phyloP scores from a whole-genome alignment of 2,797 vertebrate species.

The Sebastes cheni region DNA sequence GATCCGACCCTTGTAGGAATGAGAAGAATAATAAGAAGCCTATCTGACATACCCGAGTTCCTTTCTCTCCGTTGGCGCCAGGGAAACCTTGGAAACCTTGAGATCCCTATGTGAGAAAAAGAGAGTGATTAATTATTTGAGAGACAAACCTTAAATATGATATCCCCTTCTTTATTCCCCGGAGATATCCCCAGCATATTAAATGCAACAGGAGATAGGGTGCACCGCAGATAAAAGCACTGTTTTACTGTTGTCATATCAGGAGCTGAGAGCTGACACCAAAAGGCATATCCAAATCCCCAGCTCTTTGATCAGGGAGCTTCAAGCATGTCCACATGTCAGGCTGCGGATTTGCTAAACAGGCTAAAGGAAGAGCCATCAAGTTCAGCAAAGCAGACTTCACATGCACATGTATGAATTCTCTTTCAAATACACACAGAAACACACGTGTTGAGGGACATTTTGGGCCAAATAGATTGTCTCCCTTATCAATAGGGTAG shows the following conservation, averaged over 20 bases:
- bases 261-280: constrained; percentile 57
- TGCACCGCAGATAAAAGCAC: constrained; percentile 28
- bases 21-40: constrained; percentile 45
- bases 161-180: constrained; percentile 30
- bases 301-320: constrained; percentile 76
- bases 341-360: constrained; percentile 31
- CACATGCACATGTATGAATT: constrained; percentile 10
- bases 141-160: constrained; percentile 39
- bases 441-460: neutral
- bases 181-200: constrained; percentile 22
- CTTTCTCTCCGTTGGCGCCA: constrained; percentile 98
- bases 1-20: constrained; percentile 37
- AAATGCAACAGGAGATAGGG: constrained; percentile 36
- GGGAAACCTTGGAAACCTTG: constrained; percentile 97
- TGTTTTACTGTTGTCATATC: constrained; percentile 51
- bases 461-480: constrained; percentile 7
- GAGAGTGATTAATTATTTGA: constrained; percentile 42
- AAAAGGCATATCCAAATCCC: constrained; percentile 69
- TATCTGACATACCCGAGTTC: constrained; percentile 88
- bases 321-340: constrained; percentile 70
- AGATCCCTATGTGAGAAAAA: constrained; percentile 84
- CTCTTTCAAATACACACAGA: constrained; percentile 24
- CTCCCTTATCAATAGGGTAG: neutral
- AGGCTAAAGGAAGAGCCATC: constrained; percentile 38
- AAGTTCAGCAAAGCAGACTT: constrained; percentile 28